Percentiles rank a stretch among this genome's conserved stretches.
phyloP scores from a whole-genome alignment of 2,113 vertebrate genomes.

The Damaliscus lunatus region DNA sequence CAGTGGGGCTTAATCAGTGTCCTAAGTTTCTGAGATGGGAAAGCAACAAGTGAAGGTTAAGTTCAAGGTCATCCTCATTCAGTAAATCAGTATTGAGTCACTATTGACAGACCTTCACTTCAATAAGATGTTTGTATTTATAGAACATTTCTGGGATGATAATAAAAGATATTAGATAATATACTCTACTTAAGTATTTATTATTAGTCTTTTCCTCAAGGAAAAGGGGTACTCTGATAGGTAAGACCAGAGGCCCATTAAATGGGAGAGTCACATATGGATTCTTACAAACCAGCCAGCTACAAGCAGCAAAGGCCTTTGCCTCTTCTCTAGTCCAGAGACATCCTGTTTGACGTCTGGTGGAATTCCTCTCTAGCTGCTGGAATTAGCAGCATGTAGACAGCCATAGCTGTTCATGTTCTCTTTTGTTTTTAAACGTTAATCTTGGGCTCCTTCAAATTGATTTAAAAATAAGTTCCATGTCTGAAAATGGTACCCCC shows the following conservation, averaged over 20 bases:
- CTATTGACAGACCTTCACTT: not conserved
- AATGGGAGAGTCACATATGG: not conserved
- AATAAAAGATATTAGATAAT: not conserved
- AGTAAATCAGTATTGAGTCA: not conserved
- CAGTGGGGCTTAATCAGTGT: not conserved
- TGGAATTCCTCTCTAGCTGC: not conserved
- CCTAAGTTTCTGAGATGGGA: not conserved
- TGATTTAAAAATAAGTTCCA: constrained; percentile 60
- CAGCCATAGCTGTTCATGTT: not conserved
- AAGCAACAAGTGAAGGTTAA: not conserved
- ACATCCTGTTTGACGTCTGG: not conserved
- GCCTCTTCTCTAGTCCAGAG: not conserved
- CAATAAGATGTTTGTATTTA: not conserved
- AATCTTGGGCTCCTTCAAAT: not conserved
- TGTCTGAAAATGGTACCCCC: not conserved
- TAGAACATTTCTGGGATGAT: not conserved
- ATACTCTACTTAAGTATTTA: constrained; percentile 47
- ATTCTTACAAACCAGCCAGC: not conserved
- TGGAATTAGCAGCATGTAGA: not conserved
- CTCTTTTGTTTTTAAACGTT: constrained; percentile 13
- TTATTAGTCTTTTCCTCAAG: constrained; percentile 41
- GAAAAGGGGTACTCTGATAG: constrained; percentile 9
- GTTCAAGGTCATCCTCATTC: not conserved
- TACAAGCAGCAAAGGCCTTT: not conserved
- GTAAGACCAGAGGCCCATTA: not conserved